A percentile compares a stretch with the other conserved stretches of the same genome.
Conservation (phyloP, 2,888 invertebrate genomes). For the Watsonalla cultraria region DNA sequence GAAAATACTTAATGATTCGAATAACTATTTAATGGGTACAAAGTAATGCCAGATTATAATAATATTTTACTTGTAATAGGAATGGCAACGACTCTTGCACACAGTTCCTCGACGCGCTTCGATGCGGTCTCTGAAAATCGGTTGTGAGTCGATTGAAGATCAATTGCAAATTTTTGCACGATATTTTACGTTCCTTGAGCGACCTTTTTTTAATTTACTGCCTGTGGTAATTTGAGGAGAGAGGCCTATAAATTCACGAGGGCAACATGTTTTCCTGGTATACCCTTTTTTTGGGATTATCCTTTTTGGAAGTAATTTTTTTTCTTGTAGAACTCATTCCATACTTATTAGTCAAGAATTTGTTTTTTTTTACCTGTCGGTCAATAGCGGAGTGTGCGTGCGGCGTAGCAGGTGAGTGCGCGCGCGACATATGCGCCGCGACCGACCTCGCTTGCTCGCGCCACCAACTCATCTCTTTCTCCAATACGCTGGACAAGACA, state of each 20-base stretch:
- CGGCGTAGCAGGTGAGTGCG: slow-evolving; percentile 63
- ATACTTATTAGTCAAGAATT: no score
- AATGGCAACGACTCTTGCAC: slow-evolving; percentile 65
- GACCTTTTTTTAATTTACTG: no score
- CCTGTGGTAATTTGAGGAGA: no score
- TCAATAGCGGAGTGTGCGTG: slow-evolving; percentile 35
- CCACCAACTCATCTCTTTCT: slow-evolving; percentile 67
- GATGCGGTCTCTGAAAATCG: slow-evolving; percentile 53
- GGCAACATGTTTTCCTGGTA: no score
- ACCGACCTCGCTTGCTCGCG: slow-evolving; percentile 55
- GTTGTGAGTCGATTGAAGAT: background rate
- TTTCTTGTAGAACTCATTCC: no score
- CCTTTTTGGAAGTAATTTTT: no score
- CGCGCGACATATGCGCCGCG: slow-evolving; percentile 51
- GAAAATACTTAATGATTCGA: no score
- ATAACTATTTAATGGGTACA: no score
- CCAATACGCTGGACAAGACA: slow-evolving; percentile 65
- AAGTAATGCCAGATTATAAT: slow-evolving; percentile 2
- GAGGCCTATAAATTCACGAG: no score
- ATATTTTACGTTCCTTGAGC: no score
- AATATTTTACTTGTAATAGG: slow-evolving; percentile 50
- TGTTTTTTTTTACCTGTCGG: slow-evolving; percentile 53
- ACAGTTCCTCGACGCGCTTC: slow-evolving; percentile 52
- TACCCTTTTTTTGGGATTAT: no score
- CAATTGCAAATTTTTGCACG: no score